Evolutionary conservation across 2,888 invertebrate genomes (phyloP), one percentile per base, ranked within the genome.

Genomic region (Ochropleura plecta): DNA sequence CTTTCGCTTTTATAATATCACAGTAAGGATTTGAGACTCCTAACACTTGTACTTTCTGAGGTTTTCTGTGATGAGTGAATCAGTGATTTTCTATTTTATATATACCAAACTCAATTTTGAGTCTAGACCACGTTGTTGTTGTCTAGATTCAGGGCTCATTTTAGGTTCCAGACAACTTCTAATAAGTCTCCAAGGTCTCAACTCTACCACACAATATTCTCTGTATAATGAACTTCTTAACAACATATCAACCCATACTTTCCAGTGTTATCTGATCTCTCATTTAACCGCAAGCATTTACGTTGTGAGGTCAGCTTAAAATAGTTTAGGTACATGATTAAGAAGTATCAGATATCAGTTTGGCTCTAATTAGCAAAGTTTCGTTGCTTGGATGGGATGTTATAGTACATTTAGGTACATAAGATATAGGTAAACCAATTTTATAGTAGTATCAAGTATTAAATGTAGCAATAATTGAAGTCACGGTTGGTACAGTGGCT

Each of bases 351-450:
- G 53, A 70, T 70, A 77, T 49, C 57, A 60, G 16, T 70, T n/a
- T 5, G 60, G 62, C 20, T 40, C 48, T 49, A 14, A 79, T 79
- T 62, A 66, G 18, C 10, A 12, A 71, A 79, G 70, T 78, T 64
- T 53, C 1, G 55, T 78, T 70, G 42, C 18, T n/a, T 49, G 51
- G 5, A n/a, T 20, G 14, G 8, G 57, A 71, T 55, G 20, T 71
- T 5, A 71, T n/a, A 30, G 14, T 20, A 65, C 9, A 67, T 70
- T 12, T 49, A 8, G 12, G 14, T n/a, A 48, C 30, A 30, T 30
- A 30, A 30, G 30, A 30, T 3, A n/a, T 30, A 30, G 30, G 1
- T 30, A 3, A 30, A 30, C 30, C 1, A 30, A 30, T 30, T 30
- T 30, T 30, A 30, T 30, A 30, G 30, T 30, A 30, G 30, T 30